Base-by-base conservation (phyloP, 2,797 vertebrate species). In the Chromobotia macracanthus region DNA sequence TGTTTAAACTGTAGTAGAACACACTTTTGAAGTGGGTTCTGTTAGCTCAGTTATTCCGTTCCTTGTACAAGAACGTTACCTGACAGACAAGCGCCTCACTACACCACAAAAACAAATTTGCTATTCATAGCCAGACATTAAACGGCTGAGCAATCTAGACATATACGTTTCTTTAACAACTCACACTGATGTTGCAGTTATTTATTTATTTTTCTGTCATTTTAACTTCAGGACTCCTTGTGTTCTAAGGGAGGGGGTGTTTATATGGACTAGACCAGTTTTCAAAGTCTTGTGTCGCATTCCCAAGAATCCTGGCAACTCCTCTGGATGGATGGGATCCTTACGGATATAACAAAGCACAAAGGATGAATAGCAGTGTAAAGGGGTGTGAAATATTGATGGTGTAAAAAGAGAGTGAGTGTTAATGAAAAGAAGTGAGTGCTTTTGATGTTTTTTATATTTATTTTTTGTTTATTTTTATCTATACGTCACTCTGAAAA, bases 301-400 rank as follows among this genome's bases (percentile, higher is more conserved):
- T 92, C 92, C 90, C 86, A 86, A 68, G 90, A 91, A 93, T 92
- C 92, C 92, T 94, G 93, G 92, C 92, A 93, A 91, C 89, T 90
- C 84, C 81, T 86, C 44, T 74, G 90, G 90, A 93, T 93, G 87
- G 91, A 94, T 94, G 91, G 91, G 90, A 93, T 90, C 90, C 91
- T 93, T 87, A 88, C 87, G 89, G 90, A 92, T 91, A 90, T 88
- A 91, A 89, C 84, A 78, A 84, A 84, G 64, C 89, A 93, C 92
- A 94, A 94, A 91, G 91, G 90, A 91, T 94, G 94, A 94, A 94
- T 92, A 90, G 92, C 91, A 92, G 91, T 91, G 91, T 89, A 92
- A 91, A 93, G 87, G 89, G 89, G 90, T 92, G 92, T 91, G 92
- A 93, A 91, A 93, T 92, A 93, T 87, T 91, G 91, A 93, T 93